Conservation (phyloP, 2,888 invertebrate species). For the Tanypteryx hageni region DNA sequence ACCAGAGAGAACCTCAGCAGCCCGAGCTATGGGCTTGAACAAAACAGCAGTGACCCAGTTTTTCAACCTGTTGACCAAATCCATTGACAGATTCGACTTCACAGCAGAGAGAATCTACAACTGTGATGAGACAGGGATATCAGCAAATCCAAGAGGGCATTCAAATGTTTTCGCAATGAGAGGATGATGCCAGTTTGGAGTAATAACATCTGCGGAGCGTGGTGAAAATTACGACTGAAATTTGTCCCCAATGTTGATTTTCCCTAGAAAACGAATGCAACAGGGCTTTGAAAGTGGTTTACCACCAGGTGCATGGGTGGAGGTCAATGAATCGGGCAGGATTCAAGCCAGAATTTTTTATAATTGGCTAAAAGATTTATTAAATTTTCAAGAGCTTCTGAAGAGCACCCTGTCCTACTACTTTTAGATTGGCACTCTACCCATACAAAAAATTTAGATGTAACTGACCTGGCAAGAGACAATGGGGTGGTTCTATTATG, state of each 20-base stretch:
- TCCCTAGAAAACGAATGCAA: not conserved
- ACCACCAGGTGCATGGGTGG: not conserved
- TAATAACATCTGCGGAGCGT: not conserved
- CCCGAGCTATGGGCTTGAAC: slow-evolving; percentile 34
- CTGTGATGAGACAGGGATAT: slow-evolving; percentile 30
- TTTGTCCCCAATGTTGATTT: not conserved
- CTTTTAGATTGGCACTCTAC: not conserved
- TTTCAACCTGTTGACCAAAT: not conserved
- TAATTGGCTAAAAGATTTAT: not conserved
- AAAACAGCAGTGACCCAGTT: not conserved
- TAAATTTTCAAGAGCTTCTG: not conserved
- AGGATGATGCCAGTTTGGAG: not conserved
- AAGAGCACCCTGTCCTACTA: not conserved
- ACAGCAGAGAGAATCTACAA: slow-evolving; percentile 40
- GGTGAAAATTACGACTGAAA: not conserved
- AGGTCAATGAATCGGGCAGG: not conserved
- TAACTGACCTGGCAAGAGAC: too few species aligned
- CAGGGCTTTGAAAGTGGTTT: not conserved
- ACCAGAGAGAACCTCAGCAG: not conserved
- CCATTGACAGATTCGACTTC: slow-evolving; percentile 6
- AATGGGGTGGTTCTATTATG: too few species aligned
- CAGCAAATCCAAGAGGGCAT: slow-evolving; percentile 32
- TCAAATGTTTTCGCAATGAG: not conserved
- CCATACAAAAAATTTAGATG: too few species aligned
- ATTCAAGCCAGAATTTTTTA: not conserved